Evolutionary conservation across 2,113 vertebrate genomes (phyloP).

Genomic region (Puffinus mauretanicus): DNA sequence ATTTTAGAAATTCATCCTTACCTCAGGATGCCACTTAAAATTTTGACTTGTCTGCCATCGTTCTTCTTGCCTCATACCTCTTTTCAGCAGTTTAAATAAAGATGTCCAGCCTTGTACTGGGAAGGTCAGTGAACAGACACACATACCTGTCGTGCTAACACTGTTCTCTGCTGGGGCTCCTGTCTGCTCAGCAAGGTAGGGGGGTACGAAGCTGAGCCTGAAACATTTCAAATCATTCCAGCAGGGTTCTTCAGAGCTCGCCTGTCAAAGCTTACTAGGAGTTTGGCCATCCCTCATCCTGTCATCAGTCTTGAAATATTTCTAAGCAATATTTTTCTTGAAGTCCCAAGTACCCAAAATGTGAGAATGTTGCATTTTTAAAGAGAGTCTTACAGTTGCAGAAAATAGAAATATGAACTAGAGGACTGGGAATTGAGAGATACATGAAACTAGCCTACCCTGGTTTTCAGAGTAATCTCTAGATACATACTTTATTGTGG

Average conservation of each 20-base stretch:
- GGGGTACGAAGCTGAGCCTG: background rate
- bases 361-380: background rate
- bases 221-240: background rate
- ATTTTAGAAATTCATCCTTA: too few species aligned
- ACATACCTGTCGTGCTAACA: accelerated
- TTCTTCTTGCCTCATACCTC: background rate
- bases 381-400: background rate
- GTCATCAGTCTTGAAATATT: background rate
- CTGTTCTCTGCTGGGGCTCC: background rate
- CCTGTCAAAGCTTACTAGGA: background rate
- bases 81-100: background rate
- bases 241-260: background rate
- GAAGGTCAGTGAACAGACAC: background rate
- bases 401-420: background rate
- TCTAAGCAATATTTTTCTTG: background rate
- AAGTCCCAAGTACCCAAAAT: too few species aligned
- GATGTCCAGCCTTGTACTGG: background rate
- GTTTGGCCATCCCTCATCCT: background rate
- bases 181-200: background rate
- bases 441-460: background rate
- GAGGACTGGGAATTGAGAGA: background rate
- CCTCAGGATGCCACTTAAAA: background rate
- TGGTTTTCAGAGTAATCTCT: background rate
- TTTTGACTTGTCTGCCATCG: background rate
- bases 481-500: background rate